Percentiles rank a stretch among this genome's conserved stretches.
Conservation (phyloP, 1,140 invertebrate genomes). For the Limonius californicus region DNA sequence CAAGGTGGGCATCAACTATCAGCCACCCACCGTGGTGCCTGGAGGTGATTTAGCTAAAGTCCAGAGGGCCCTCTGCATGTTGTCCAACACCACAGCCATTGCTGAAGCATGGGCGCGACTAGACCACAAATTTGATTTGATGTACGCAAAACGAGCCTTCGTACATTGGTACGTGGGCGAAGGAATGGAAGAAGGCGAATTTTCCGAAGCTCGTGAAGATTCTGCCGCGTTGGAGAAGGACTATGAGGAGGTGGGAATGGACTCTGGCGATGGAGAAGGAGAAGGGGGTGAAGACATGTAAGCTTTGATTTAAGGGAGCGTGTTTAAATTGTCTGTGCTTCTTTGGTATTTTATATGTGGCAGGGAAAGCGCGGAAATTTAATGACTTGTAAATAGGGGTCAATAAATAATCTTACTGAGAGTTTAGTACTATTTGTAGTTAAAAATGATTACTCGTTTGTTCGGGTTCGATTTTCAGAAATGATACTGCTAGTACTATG, state of each 20-base stretch:
- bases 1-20: constrained; percentile 68
- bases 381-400: too few relatives aligned
- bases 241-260: constrained; percentile 60
- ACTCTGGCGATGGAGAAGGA: constrained; percentile 59
- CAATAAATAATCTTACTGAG: too few relatives aligned
- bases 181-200: constrained; percentile 77
- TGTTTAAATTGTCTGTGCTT: too few relatives aligned
- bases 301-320: too few relatives aligned
- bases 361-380: too few relatives aligned
- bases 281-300: constrained; percentile 50
- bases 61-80: constrained; percentile 69
- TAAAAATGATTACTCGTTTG: too few relatives aligned
- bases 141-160: constrained; percentile 76
- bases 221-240: constrained; percentile 67
- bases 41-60: constrained; percentile 66
- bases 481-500: too few relatives aligned
- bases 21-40: constrained; percentile 64
- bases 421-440: too few relatives aligned
- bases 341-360: too few relatives aligned
- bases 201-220: constrained; percentile 72
- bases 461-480: too few relatives aligned
- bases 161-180: constrained; percentile 75
- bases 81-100: constrained; percentile 76
- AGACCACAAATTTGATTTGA: constrained; percentile 76
- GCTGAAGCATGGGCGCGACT: constrained; percentile 70